phyloP scores from a whole-genome alignment of 2,797 vertebrate species.

The Rhynchonycteris naso region DNA sequence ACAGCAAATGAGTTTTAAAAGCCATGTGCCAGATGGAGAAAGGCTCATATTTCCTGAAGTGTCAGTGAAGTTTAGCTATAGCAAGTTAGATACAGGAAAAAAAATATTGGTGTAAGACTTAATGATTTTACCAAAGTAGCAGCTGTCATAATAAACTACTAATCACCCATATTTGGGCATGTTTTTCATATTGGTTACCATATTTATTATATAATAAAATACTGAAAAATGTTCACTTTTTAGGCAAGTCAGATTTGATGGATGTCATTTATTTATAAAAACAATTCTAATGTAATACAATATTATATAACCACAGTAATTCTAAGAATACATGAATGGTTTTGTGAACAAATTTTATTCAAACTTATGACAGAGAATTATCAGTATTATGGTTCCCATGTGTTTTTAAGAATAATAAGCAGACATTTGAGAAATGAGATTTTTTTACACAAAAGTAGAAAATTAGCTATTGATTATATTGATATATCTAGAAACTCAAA shows the following conservation, averaged over 20 bases:
- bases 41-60: constrained; percentile 82
- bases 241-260: constrained; percentile 21
- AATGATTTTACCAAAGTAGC: constrained; percentile 78
- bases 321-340: constrained; percentile 15
- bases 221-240: constrained; percentile 20
- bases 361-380: constrained; percentile 60
- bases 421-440: background rate
- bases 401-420: constrained; percentile 23
- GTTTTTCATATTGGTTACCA: background rate
- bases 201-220: background rate
- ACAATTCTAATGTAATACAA: constrained; percentile 34
- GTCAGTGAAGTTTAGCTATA: constrained; percentile 84
- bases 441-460: background rate
- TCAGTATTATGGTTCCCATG: background rate
- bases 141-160: constrained; percentile 74
- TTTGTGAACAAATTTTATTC: constrained; percentile 52
- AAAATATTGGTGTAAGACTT: constrained; percentile 69
- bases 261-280: background rate
- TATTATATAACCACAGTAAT: constrained; percentile 43
- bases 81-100: constrained; percentile 74
- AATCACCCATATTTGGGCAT: background rate
- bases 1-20: constrained; percentile 84
- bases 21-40: constrained; percentile 83
- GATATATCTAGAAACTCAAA: background rate
- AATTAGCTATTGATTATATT: background rate